Conservation (phyloP, 2,888 invertebrate genomes). For the Strigamia crassipes region DNA sequence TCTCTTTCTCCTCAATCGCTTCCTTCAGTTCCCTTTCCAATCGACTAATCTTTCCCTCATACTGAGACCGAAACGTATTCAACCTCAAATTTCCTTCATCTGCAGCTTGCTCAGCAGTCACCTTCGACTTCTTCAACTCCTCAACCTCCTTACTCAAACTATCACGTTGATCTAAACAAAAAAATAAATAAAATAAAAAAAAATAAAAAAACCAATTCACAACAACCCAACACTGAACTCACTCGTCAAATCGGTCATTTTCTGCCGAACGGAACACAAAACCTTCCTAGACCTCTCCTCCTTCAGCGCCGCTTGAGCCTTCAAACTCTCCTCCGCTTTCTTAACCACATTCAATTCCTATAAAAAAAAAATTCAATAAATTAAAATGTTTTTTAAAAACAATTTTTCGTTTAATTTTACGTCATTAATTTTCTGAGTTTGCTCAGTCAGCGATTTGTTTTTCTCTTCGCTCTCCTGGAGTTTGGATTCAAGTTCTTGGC, state of each 20-base stretch:
- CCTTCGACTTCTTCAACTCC: conserved; percentile 62
- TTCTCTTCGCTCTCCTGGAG: conserved; percentile 61
- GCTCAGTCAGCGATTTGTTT: conserved; percentile 49
- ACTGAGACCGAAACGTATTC: conserved; percentile 70
- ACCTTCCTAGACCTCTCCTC: conserved; percentile 52
- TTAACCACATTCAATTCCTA: conserved; percentile 38
- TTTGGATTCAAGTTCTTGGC: conserved; percentile 59
- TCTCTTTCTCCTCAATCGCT: not conserved
- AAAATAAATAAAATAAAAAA: conserved; percentile 4
- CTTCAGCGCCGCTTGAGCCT: conserved; percentile 51
- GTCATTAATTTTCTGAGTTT: conserved; percentile 50
- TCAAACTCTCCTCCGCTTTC: conserved; percentile 47
- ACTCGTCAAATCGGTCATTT: conserved; percentile 69
- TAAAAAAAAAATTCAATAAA: conserved; percentile 12
- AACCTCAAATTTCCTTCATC: conserved; percentile 59
- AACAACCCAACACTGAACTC: not conserved
- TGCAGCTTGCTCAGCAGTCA: conserved; percentile 42
- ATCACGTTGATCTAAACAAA: conserved; percentile 59
- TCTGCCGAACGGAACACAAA: conserved; percentile 64
- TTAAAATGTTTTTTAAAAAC: not conserved
- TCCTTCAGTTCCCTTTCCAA: conserved; percentile 65
- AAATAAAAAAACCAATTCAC: not conserved
- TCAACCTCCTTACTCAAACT: conserved; percentile 69
- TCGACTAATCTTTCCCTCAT: conserved; percentile 70
- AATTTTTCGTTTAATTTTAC: conserved; percentile 37